Conservation (phyloP, 92 coral and sea anemone species). For the Micromussa lordhowensis region DNA sequence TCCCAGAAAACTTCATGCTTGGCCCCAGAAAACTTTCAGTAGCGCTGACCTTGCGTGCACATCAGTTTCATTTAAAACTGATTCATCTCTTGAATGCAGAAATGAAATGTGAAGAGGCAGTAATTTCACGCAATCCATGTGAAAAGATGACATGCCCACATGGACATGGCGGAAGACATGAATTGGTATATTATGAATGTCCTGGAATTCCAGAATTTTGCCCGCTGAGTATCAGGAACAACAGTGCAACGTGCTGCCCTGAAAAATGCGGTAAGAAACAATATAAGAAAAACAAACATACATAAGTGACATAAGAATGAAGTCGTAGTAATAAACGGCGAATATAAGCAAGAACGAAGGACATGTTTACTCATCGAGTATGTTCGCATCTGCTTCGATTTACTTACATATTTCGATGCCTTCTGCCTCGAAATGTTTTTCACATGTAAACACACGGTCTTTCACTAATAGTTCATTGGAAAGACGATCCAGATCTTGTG, state of each 20-base stretch:
- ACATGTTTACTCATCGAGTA: too few species aligned
- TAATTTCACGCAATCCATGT: not conserved
- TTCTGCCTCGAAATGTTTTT: too few species aligned
- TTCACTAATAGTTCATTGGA: too few species aligned
- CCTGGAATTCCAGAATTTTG: not conserved
- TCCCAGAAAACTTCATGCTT: too few species aligned
- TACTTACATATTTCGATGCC: too few species aligned
- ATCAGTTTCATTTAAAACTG: not conserved
- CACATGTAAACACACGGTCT: too few species aligned
- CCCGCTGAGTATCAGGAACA: not conserved
- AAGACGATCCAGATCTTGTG: too few species aligned
- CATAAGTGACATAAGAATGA: too few species aligned
- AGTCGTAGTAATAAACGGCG: too few species aligned
- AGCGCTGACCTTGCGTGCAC: not conserved
- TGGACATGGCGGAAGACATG: not conserved
- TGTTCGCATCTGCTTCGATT: too few species aligned
- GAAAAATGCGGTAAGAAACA: constrained; percentile 8
- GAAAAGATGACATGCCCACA: not conserved
- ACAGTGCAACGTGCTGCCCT: not conserved
- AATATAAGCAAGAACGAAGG: too few species aligned
- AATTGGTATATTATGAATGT: not conserved
- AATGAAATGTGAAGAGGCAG: not conserved
- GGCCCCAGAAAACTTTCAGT: too few species aligned
- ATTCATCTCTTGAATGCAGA: not conserved
- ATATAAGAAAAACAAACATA: not conserved